Evolutionary conservation across 92 coral and sea anemone genomes (phyloP), one percentile per base, ranked within the genome.

Genomic region (Phenganax subtilis): DNA sequence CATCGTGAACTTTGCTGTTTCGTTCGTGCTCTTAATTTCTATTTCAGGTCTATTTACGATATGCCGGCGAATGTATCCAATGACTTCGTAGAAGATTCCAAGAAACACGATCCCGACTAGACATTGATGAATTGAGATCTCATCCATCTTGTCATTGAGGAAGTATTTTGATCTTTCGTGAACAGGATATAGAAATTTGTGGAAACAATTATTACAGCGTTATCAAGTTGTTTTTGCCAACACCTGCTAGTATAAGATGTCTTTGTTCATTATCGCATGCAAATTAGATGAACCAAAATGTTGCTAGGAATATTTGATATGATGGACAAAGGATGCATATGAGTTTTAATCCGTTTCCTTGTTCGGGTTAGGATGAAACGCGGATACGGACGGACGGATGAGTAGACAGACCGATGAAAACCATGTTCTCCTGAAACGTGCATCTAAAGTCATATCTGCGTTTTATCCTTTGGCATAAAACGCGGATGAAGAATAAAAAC

Each of bases 61-160:
- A 62, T 59, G 58, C 31, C 60, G 55, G 27, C 54, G 81, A 55
- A 76, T 59, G 8, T 58, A 52, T 8, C 70, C 81, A 29, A 76
- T 70, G 15, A 76, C 47, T 60, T 76, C 81, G 57, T 76, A 76
- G 55, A 76, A 29, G 12, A 76, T 76, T 12, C 81, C 58, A 17
- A 76, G 30, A 64, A 57, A 76, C 3, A 76, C 54, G 9, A 76
- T 69, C 6, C 81, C 81, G 47, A 76, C 81, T 55, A 76, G 81
- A 44, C 81, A 76, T 59, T 57, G 28, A 14, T 76, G 69, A 62
- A 76, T 57, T 12, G 44, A 25, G 10, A 76, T 6, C 1, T 76
- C 81, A 25, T 51, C 69, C 81, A 76, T 58, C 9, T 8, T 37
- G 47, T 37, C 47, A 37, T 5, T 37, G 47, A 37, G 5, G 47